Evolutionary conservation across 2,113 vertebrate species (phyloP).

Genomic region (Eulacestoma nigropectus): DNA sequence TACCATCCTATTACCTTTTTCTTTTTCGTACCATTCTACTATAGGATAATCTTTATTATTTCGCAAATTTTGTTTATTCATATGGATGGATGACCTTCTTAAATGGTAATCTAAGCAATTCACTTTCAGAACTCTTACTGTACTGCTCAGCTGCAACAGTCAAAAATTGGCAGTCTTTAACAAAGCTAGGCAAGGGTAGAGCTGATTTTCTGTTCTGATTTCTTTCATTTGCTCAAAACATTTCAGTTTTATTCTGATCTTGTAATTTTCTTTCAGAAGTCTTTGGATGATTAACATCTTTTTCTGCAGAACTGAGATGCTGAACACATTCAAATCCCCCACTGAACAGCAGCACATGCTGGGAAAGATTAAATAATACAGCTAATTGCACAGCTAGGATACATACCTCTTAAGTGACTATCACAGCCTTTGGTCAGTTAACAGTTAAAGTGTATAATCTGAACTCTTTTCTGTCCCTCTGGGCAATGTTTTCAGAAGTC

Average conservation of each 20-base stretch:
- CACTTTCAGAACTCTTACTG: slow-evolving; percentile 49
- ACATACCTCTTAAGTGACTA: slow-evolving; percentile 43
- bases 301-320: slow-evolving; percentile 49
- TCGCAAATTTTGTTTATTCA: slow-evolving; percentile 41
- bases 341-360: slow-evolving; percentile 41
- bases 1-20: slow-evolving; percentile 22
- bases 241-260: slow-evolving; percentile 68
- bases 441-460: slow-evolving; percentile 57
- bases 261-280: slow-evolving; percentile 70
- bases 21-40: slow-evolving; percentile 46
- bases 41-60: slow-evolving; percentile 21
- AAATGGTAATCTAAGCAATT: slow-evolving; percentile 9
- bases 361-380: slow-evolving; percentile 64
- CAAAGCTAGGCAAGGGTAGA: slow-evolving; percentile 41
- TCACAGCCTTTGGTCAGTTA: slow-evolving; percentile 46
- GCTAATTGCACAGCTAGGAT: slow-evolving; percentile 44
- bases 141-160: slow-evolving; percentile 9
- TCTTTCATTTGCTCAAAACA: slow-evolving; percentile 64
- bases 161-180: slow-evolving; percentile 57
- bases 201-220: slow-evolving; percentile 59
- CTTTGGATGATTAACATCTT: slow-evolving; percentile 67
- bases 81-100: slow-evolving; percentile 50
- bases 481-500: slow-evolving; percentile 61
- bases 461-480: slow-evolving; percentile 21
- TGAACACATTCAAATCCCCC: slow-evolving; percentile 69